These are phyloP conservation scores for Ancistrus triradiatus DNA, from an alignment of 2,113 vertebrate genomes.

Conservation along the genomic window DNA sequence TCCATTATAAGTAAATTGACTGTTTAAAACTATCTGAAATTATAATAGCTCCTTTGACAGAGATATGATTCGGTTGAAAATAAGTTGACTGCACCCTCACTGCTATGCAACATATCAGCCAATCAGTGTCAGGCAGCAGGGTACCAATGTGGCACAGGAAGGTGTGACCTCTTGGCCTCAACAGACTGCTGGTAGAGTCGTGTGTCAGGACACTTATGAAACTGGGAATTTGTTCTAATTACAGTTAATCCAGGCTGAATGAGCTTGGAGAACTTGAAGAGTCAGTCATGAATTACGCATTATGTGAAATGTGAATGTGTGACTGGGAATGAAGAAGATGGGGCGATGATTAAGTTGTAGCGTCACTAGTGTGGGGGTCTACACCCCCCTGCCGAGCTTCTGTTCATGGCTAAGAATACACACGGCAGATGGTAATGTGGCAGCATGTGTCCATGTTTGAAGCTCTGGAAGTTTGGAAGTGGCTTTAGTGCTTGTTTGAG, in stretches of 20 bases:
- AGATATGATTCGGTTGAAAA: background rate
- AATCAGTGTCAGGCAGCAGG: conserved; percentile 1
- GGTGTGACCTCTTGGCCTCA: background rate
- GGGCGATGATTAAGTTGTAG: conserved; percentile 28
- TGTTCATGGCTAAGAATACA: conserved; percentile 36
- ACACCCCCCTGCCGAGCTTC: conserved; percentile 31
- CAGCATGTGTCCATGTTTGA: background rate
- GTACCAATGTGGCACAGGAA: background rate
- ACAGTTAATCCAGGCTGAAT: background rate
- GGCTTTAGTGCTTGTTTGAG: too few species aligned
- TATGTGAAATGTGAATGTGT: conserved; percentile 15
- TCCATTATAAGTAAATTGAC: too few species aligned
- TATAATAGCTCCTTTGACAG: too few species aligned
- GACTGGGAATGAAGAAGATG: conserved; percentile 1
- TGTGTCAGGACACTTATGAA: conserved; percentile 12
- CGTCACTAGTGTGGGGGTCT: conserved; percentile 18
- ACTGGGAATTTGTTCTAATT: conserved; percentile 6
- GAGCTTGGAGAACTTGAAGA: background rate
- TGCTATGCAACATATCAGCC: background rate
- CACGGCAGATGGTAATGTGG: conserved; percentile 30
- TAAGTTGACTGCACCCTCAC: background rate
- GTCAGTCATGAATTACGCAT: conserved; percentile 14
- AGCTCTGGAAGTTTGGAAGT: background rate
- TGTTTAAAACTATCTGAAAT: too few species aligned
- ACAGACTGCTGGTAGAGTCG: conserved; percentile 7